Percentiles rank a stretch among this genome's conserved stretches.
These are phyloP conservation scores for Acanthisitta chloris DNA, from an alignment of 2,113 vertebrate genomes.

Conservation along the genomic window DNA sequence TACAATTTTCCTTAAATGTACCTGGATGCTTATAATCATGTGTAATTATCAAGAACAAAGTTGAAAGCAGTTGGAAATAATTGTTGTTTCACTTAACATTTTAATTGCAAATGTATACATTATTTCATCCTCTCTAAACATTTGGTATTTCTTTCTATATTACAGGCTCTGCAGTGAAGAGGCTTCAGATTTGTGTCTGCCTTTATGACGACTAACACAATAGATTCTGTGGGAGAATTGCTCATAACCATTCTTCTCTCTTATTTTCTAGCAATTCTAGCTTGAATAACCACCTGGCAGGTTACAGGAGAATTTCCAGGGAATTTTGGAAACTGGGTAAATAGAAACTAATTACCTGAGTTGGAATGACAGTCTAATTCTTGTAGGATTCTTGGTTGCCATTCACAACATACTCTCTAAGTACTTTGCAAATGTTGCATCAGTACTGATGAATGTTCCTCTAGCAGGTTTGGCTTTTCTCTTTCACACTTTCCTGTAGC, in stretches of 20 bases:
- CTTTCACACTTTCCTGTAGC: neutral
- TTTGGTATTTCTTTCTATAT: neutral
- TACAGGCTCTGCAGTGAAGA: neutral
- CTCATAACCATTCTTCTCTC: neutral
- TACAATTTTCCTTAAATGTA: neutral
- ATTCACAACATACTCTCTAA: neutral
- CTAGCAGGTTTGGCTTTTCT: conserved; percentile 12
- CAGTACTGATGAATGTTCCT: neutral
- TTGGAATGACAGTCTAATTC: neutral
- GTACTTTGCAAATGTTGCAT: neutral
- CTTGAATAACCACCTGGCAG: neutral
- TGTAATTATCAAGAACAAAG: conserved; percentile 5
- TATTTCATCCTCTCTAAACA: neutral
- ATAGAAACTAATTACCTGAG: neutral
- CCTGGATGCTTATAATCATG: neutral
- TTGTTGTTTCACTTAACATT: neutral
- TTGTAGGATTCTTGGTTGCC: neutral
- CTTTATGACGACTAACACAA: neutral
- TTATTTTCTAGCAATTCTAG: neutral
- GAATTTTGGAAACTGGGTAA: neutral
- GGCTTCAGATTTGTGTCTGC: neutral
- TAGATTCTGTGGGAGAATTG: neutral
- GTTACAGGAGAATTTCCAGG: neutral
- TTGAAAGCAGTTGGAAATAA: neutral
- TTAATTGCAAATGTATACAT: neutral